A percentile compares a stretch with the other conserved stretches of the same genome.
These are phyloP conservation scores for Staurois parvus DNA, from an alignment of 2,797 vertebrate genomes.

Conservation along the genomic window DNA sequence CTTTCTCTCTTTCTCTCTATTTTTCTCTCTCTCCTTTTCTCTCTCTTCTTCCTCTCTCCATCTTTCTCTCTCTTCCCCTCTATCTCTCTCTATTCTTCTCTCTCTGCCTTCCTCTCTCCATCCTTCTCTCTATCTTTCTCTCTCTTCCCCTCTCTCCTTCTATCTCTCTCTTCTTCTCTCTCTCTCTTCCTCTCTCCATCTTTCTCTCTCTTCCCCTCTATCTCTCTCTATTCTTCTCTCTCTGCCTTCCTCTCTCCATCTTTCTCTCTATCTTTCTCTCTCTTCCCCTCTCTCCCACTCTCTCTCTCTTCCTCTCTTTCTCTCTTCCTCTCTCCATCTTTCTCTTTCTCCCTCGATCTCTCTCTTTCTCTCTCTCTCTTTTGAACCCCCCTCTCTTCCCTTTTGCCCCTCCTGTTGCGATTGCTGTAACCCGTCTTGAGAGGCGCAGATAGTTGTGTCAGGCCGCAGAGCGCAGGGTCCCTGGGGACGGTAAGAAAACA, in stretches of 20 bases:
- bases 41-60: background rate
- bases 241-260: too few species aligned
- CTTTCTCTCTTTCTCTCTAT: background rate
- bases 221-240: background rate
- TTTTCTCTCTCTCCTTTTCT: background rate
- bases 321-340: too few species aligned
- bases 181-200: background rate
- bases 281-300: background rate
- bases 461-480: background rate
- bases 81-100: background rate
- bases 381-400: background rate
- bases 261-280: too few species aligned
- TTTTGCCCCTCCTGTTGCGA: background rate
- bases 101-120: background rate
- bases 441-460: background rate
- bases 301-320: background rate
- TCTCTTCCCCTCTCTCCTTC: background rate
- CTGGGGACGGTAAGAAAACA: constrained; percentile 14
- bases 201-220: too few species aligned
- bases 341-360: background rate
- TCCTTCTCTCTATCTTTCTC: background rate
- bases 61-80: background rate
- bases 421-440: background rate
- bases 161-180: background rate
- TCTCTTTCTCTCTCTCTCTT: background rate